Base-by-base conservation (phyloP, 2,888 invertebrate species). In the Sphaerophoria rueppellii region DNA sequence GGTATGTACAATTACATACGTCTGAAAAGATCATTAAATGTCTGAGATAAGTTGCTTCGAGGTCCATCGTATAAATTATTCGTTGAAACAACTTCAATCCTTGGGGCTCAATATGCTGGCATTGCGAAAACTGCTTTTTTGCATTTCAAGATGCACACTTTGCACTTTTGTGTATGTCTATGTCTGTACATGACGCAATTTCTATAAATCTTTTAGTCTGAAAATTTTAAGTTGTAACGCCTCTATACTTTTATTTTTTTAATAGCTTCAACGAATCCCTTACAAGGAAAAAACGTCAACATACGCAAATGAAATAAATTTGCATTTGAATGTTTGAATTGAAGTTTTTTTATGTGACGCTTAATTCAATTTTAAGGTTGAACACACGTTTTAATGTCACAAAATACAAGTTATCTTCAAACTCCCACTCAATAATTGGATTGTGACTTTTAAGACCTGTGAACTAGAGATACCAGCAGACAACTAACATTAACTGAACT, bases 131-230 rank as follows among this genome's bases (percentile, higher is more conserved):
- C 24, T 24, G 24, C 24, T 24, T 24, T 24, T 63, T 52, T 61
- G 35, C 65, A 65, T 32, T n/a, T 24, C 4, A 67, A 54, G 48
- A 55, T 43, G 55, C 32, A 46, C 1, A 24, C 24, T 24, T 24
- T 24, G 24, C 24, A 24, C 24, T 2, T 24, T 24, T 24, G 24
- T 24, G 24, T 24, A 24, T 24, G 24, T 24, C 24, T 24, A 24
- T 2, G 61, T 63, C 50, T 12, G 52, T 14, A 50, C 16, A 40
- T 52, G 46, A 43, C 24, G 55, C 71, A 83, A 79, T 79, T 80
- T 67, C 75, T 80, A 80, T 72, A 61, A 80, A 72, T 75, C 80
- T 82, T 80, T 57, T 40, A 57, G 61, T 46, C 61, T 55, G n/a
- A 50, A 67, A 50, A 69, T 69, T 61, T 34, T 61, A 69, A 81